Conservation (phyloP, 2,888 invertebrate species). For the Xestia rhomboidea region DNA sequence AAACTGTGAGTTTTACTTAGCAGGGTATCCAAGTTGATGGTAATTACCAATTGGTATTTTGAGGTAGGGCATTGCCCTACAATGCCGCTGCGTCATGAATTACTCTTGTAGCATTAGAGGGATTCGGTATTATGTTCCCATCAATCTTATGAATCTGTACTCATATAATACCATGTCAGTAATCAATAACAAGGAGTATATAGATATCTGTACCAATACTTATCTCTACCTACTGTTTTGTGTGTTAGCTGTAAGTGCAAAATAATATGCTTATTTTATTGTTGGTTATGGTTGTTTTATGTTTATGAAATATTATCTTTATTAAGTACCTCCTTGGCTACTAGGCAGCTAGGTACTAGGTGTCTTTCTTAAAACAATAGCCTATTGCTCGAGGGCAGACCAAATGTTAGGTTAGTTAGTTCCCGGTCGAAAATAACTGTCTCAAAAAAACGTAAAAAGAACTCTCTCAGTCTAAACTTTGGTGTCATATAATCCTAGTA, state of each 20-base stretch:
- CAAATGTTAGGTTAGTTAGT: neutral
- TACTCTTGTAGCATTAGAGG: neutral
- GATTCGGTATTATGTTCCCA: neutral
- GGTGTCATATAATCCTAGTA: neutral
- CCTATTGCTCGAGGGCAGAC: neutral
- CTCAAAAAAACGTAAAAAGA: no score
- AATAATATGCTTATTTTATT: neutral
- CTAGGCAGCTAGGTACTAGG: no score
- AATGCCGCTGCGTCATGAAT: neutral
- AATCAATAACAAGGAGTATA: conserved; percentile 1
- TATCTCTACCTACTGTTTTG: no score
- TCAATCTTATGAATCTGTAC: neutral
- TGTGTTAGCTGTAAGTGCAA: neutral
- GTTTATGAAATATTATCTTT: neutral
- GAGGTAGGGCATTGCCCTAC: neutral
- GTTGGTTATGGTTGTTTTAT: neutral
- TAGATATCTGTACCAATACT: neutral
- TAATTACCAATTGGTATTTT: neutral
- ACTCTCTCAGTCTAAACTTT: neutral
- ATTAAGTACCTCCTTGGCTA: neutral
- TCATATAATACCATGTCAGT: neutral
- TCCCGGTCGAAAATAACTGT: neutral
- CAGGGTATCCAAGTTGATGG: neutral
- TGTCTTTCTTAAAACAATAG: neutral
- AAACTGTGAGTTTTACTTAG: neutral